These are phyloP conservation scores for Sebastes oblongus DNA, from an alignment of 2,797 vertebrate genomes.

Conservation along the genomic window DNA sequence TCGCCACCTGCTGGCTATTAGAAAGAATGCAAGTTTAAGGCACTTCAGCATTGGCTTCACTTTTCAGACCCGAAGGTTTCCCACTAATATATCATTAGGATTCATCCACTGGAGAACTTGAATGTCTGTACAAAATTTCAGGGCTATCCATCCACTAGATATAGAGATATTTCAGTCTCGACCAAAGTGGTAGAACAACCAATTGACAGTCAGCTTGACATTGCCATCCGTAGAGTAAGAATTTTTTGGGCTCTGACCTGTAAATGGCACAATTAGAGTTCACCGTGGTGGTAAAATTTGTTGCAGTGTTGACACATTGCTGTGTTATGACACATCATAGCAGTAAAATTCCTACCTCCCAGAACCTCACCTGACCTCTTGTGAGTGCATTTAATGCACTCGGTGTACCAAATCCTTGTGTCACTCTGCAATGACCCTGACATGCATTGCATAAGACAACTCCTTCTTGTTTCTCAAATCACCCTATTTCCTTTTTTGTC, in stretches of 20 bases:
- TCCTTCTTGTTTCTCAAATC: conserved; percentile 65
- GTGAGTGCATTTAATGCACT: conserved; percentile 27
- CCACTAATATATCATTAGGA: background rate
- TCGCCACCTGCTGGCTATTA: background rate
- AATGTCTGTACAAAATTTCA: background rate
- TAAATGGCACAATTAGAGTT: conserved; percentile 1
- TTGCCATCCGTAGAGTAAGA: background rate
- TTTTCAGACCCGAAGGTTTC: background rate
- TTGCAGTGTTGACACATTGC: conserved; percentile 1
- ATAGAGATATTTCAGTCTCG: background rate
- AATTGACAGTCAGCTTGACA: background rate
- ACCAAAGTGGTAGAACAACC: background rate
- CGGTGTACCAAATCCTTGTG: conserved; percentile 13
- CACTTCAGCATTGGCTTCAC: background rate
- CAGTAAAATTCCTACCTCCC: background rate
- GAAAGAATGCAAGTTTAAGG: background rate
- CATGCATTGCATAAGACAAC: conserved; percentile 56
- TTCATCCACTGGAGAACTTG: background rate
- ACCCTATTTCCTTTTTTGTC: conserved; percentile 68
- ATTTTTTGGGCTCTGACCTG: background rate
- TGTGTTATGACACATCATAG: conserved; percentile 5
- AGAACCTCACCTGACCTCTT: conserved; percentile 10
- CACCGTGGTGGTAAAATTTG: background rate
- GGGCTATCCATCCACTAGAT: background rate
- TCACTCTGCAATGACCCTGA: conserved; percentile 39